Evolutionary conservation across 2,113 vertebrate genomes (phyloP).

Genomic region (Amblyornis subalaris): DNA sequence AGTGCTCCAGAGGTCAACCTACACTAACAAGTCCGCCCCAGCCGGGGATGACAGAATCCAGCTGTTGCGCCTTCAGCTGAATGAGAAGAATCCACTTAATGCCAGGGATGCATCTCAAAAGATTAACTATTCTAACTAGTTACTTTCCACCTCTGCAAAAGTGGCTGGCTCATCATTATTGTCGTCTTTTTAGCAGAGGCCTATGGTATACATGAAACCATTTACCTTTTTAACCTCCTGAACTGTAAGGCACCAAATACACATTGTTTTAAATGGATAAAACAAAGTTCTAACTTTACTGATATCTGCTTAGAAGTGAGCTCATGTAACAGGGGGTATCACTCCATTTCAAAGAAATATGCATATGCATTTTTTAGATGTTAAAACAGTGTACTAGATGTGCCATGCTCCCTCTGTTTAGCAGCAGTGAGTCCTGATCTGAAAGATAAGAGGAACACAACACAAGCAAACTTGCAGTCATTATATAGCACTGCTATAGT

Average conservation of each 20-base stretch:
- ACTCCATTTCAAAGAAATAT: background rate
- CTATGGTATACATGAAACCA: constrained; percentile 60
- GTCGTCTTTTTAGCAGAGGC: constrained; percentile 32
- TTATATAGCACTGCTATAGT: background rate
- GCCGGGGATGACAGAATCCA: constrained; percentile 87
- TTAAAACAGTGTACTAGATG: background rate
- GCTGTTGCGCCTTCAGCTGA: constrained; percentile 72
- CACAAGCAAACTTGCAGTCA: background rate
- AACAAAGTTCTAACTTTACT: background rate
- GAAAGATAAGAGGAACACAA: background rate
- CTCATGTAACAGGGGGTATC: background rate
- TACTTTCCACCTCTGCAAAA: constrained; percentile 64
- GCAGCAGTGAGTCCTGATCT: background rate
- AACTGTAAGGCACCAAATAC: constrained; percentile 39
- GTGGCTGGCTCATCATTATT: constrained; percentile 54
- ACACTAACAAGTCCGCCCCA: constrained; percentile 89
- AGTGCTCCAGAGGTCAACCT: constrained; percentile 90
- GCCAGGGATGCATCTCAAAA: constrained; percentile 62
- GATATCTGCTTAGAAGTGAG: background rate
- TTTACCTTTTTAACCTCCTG: constrained; percentile 76
- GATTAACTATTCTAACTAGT: constrained; percentile 64
- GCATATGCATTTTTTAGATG: background rate
- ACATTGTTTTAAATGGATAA: constrained; percentile 23
- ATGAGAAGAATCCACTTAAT: constrained; percentile 74
- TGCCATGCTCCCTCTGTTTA: background rate